phyloP scores from a whole-genome alignment of 2,797 vertebrate genomes.

The Hippocampus kuda region DNA sequence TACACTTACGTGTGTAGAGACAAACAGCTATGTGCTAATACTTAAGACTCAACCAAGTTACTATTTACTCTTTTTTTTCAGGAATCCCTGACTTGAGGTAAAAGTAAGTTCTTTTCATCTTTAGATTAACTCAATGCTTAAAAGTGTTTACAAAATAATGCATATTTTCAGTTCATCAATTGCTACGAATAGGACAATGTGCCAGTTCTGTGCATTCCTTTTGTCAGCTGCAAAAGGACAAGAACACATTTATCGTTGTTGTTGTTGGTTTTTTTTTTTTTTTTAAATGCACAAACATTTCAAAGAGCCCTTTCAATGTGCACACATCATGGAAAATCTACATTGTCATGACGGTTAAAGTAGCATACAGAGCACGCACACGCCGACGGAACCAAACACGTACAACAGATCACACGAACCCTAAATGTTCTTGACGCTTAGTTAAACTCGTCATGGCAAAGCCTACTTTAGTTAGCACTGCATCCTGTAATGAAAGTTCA shows the following conservation, averaged over 20 bases:
- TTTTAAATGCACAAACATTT: slow-evolving; percentile 66
- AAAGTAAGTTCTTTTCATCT: slow-evolving; percentile 72
- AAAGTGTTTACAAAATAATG: slow-evolving; percentile 75
- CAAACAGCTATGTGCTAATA: slow-evolving; percentile 78
- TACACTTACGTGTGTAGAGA: slow-evolving; percentile 77
- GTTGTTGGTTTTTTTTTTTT: slow-evolving; percentile 22
- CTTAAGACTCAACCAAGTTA: slow-evolving; percentile 64
- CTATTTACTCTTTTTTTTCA: slow-evolving; percentile 65
- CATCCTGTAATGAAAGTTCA: neutral
- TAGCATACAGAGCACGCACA: slow-evolving; percentile 41
- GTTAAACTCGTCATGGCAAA: slow-evolving; percentile 28
- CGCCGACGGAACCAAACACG: neutral
- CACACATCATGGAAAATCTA: slow-evolving; percentile 73
- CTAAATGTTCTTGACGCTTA: slow-evolving; percentile 9
- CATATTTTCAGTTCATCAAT: slow-evolving; percentile 75
- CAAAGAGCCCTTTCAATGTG: slow-evolving; percentile 78
- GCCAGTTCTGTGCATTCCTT: slow-evolving; percentile 70
- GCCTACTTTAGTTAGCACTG: slow-evolving; percentile 13
- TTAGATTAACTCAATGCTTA: slow-evolving; percentile 66
- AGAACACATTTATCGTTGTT: slow-evolving; percentile 42
- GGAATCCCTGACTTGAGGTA: slow-evolving; percentile 78
- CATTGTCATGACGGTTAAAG: slow-evolving; percentile 65
- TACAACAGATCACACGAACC: neutral
- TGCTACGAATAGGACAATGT: slow-evolving; percentile 78
- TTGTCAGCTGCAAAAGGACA: slow-evolving; percentile 66